phyloP scores from a whole-genome alignment of 2,797 vertebrate species.

The Eptatretus atami region DNA sequence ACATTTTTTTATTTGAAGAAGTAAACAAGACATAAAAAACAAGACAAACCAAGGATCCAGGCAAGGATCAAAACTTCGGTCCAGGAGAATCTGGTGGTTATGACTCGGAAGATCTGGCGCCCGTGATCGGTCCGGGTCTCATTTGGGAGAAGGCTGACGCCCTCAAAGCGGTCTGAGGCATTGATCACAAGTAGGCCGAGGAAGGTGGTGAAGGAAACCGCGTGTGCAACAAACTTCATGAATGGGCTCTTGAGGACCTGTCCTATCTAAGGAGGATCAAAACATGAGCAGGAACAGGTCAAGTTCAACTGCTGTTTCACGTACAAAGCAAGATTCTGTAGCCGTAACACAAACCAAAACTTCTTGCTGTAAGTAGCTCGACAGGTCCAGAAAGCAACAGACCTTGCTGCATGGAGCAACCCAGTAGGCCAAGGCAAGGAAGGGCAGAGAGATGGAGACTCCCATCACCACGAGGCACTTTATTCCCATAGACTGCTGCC shows the following conservation, averaged over 20 bases:
- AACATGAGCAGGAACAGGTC: conserved; percentile 9
- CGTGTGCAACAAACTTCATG: conserved; percentile 92
- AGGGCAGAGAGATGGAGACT: conserved; percentile 57
- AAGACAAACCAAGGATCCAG: conserved; percentile 62
- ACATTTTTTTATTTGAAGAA: too few relatives aligned
- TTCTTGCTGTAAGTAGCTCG: too few relatives aligned
- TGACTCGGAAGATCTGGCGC: conserved; percentile 66
- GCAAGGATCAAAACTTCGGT: conserved; percentile 92
- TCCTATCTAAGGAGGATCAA: conserved; percentile 31
- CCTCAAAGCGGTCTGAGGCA: conserved; percentile 69
- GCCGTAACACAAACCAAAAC: too few relatives aligned
- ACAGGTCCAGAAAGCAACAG: conserved; percentile 11
- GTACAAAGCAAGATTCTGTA: too few relatives aligned
- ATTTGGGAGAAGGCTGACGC: conserved; percentile 67
- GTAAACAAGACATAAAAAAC: too few relatives aligned
- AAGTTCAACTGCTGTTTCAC: too few relatives aligned
- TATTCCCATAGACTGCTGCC: conserved; percentile 70
- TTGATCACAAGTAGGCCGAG: conserved; percentile 57
- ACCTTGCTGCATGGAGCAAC: conserved; percentile 88
- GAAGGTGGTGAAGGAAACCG: conserved; percentile 80
- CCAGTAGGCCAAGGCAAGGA: conserved; percentile 82
- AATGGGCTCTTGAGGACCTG: conserved; percentile 67
- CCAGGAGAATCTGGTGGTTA: conserved; percentile 91
- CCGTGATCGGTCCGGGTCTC: conserved; percentile 81
- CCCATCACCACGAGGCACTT: conserved; percentile 76